Base-by-base conservation (phyloP, 2,113 vertebrate genomes). In the Poeciliopsis turrubarensis region DNA sequence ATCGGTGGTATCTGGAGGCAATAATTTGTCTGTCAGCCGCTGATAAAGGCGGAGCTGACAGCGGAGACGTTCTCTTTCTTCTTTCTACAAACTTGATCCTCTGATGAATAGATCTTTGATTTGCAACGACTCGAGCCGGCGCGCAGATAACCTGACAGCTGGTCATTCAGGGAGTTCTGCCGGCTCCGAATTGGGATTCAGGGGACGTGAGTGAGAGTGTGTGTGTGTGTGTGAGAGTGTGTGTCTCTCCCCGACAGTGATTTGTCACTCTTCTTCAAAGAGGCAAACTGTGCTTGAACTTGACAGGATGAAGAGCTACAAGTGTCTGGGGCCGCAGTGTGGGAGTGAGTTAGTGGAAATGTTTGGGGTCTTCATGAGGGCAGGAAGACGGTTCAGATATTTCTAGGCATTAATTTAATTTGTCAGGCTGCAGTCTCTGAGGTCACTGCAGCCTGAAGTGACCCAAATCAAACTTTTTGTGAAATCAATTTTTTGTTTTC, bases 11-110 rank as follows among this genome's bases (percentile, higher is more conserved):
- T 76, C 78, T 34, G 75, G 25, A 86, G 67, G 80, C 73, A 60
- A 25, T 77, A 19, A 70, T 85, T 65, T 78, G 65, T 75, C 77
- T 76, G 74, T 83, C 78, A 86, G 65, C 75, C 68, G 60, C 15
- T 81, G 66, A 81, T 64, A 75, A 73, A 71, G 34, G 47, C 30
- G 31, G 67, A 37, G n/a, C 57, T 72, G 79, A 82, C 82, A 77
- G 77, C 31, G 1, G 47, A 30, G 12, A 25, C 32, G 4, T 76
- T 76, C 14, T 44, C 30, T 34, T 66, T 32, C 27, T 22, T 54
- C 4, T 19, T 39, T 41, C 41, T 60, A 44, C 67, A 37, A 74
- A 62, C 32, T 57, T 61, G 39, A 30, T 14, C 10, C 32, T 65
- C 30, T 22, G 47, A 39, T 63, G 63, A 54, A 22, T 31, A 17